Evolutionary conservation across 2,888 invertebrate genomes (phyloP), one percentile per base, ranked within the genome.

Genomic region (Pterostichus madidus): DNA sequence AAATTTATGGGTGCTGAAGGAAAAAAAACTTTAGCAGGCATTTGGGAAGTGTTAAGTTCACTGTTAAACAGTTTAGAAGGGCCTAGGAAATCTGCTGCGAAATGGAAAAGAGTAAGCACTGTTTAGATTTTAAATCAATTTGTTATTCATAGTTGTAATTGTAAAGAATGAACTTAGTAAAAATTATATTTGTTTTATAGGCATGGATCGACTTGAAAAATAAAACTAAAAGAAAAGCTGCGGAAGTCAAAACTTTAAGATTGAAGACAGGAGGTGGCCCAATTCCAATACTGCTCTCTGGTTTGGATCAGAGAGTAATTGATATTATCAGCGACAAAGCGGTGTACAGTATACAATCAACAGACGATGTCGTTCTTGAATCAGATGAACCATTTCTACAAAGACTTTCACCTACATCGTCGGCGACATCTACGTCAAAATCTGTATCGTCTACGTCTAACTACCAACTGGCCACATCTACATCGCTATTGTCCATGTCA

Each of bases 71-170:
- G 46, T 59, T 10, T 11, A 17, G 24, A 6, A 24, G 56, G 56
- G 8, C 56, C 56, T 6, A 59, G 24, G 2, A 59, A 59, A 24
- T 59, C 56, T 24, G 56, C 56, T 11, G 31, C 24, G 1, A 59
- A 59, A 10, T 59, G 56, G 56, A 59, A 59, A 11, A n/a, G 56
- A 59, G 56, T 59, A 59, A 59, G 56, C 6, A 35, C 3, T 5
- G 35, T 35, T 59, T 59, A 17, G 7, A 59, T 59, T 59, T 10
- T 15, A 59, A 6, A 59, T 0, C 15, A 24, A 13, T 17, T 8
- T 10, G n/a, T n/a, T n/a, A n/a, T 15, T 59, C 6, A 35, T 35
- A 35, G 6, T 35, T 35, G 35, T 10, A 4, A 2, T 59, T 17
- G 8, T 56, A 56, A 6, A 15, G 8, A 59, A 15, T 24, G n/a